Base-by-base conservation (phyloP, 1,140 invertebrate species). In the Protaetia brevitarsis region DNA sequence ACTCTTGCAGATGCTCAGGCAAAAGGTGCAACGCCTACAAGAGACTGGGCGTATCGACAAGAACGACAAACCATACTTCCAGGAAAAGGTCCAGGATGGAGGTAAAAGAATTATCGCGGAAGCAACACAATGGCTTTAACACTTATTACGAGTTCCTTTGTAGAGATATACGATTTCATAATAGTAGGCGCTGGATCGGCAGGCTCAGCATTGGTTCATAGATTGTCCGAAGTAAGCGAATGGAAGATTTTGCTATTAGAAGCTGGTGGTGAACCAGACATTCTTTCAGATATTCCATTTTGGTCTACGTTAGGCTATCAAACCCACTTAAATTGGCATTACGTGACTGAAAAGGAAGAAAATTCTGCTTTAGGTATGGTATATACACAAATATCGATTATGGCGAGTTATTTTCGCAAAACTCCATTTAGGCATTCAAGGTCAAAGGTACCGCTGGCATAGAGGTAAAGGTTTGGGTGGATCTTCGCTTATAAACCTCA, bases 161-260 rank as follows among this genome's bases (percentile, higher is more conserved):
- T 23, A 62, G 59, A 62, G 4, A 31, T 19, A 16, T 94, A 92
- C 69, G 90, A 93, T 76, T 93, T 93, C 68, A 90, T 94, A 57
- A 80, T 92, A 67, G 87, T 97, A 26, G 96, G 96, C 0, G 93
- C 88, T 1, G 95, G 95, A 3, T 96, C 94, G 0, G 92, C 94
- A 69, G 88, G 88, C 26, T 86, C 91, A 3, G 94, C 96, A n/a
- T 79, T 97, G 11, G 94, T 94, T 0, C 96, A 90, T 78, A 81
- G 89, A 11, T 74, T 92, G 2, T 87, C 87, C 7, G 90, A 92
- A 76, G 81, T 91, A 11, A 83, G 85, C 70, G 80, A 89, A 64
- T 91, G 89, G 89, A 89, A 86, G 65, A 87, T 95, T 0, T 79
- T 96, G 1, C 77, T 96, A 0, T 68, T 96, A 64, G 94, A 96